Evolutionary conservation across 2,113 vertebrate genomes (phyloP).

Genomic region (Callospermophilus lateralis): DNA sequence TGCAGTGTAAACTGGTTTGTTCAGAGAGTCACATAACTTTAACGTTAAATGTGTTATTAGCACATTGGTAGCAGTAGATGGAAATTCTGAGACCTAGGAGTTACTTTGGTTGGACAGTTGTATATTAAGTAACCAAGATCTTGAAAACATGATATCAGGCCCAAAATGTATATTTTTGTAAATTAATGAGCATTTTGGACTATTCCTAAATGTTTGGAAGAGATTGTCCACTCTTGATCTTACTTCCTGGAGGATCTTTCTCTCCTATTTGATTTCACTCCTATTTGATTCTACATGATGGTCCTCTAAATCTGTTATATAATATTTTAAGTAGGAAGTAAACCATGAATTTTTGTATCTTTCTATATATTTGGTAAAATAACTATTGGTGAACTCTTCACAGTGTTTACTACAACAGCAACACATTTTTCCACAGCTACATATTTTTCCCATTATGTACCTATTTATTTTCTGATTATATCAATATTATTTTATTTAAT

Average conservation of each 20-base stretch:
- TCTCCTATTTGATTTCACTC: background rate
- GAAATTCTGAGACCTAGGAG: background rate
- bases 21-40: background rate
- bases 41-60: background rate
- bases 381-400: background rate
- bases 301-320: background rate
- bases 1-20: background rate
- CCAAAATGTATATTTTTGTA: background rate
- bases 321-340: background rate
- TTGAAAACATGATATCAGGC: background rate
- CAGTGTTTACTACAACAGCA: background rate
- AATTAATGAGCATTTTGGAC: no score
- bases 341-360: background rate
- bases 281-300: background rate
- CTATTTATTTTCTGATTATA: background rate
- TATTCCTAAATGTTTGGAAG: no score
- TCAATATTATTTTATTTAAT: background rate
- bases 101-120: background rate
- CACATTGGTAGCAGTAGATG: background rate
- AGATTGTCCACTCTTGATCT: no score
- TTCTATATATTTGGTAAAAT: background rate
- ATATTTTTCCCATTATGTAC: background rate
- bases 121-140: background rate
- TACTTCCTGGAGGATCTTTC: background rate
- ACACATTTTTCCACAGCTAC: background rate